Percentiles rank a stretch among this genome's conserved stretches.
Evolutionary conservation across 2,888 invertebrate species (phyloP).

Genomic region (Campopleginae sp.): DNA sequence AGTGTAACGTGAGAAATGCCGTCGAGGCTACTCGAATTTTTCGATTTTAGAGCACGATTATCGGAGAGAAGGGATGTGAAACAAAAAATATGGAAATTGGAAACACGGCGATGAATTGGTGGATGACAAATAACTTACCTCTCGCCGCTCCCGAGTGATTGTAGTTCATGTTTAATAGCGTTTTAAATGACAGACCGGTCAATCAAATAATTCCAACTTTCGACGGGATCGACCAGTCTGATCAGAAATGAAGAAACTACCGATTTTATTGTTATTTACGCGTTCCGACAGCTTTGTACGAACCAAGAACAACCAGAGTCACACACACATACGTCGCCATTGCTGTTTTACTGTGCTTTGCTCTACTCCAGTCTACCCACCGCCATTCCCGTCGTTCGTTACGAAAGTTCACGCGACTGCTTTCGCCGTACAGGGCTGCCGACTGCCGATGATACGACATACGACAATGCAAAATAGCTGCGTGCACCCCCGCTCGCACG

Average conservation of each 20-base stretch:
- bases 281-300: slow-evolving; percentile 12
- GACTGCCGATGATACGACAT: neutral
- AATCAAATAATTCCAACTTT: neutral
- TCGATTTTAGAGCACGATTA: too few species aligned
- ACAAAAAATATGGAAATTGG: slow-evolving; percentile 6
- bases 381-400: slow-evolving; percentile 69
- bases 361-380: neutral
- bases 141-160: slow-evolving; percentile 80
- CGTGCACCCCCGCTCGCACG: neutral
- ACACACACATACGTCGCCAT: slow-evolving; percentile 74
- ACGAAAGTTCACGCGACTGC: slow-evolving; percentile 48
- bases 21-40: neutral
- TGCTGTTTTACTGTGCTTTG: slow-evolving; percentile 7
- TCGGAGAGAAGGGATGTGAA: neutral
- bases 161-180: slow-evolving; percentile 79
- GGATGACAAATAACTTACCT: slow-evolving; percentile 72
- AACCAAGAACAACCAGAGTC: slow-evolving; percentile 71
- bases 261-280: slow-evolving; percentile 14
- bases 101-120: neutral
- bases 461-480: too few species aligned
- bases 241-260: neutral
- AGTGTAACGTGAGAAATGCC: neutral
- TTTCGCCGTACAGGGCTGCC: neutral
- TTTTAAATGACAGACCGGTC: slow-evolving; percentile 9
- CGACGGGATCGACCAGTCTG: neutral